A percentile compares a stretch with the other conserved stretches of the same genome.
Evolutionary conservation across 2,888 invertebrate genomes (phyloP).

Genomic region (Troides oblongomaculatus): DNA sequence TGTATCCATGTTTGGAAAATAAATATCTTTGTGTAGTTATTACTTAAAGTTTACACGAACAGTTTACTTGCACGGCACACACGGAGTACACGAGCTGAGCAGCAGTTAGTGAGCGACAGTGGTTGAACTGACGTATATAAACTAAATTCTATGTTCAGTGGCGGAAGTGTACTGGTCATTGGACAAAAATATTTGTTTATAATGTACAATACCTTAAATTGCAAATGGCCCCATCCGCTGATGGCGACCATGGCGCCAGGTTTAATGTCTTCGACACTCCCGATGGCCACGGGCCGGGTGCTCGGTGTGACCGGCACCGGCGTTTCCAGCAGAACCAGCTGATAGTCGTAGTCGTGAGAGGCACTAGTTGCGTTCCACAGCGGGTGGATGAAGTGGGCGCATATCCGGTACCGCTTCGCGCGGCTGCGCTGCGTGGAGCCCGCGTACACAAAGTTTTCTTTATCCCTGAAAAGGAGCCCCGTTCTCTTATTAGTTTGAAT

Average conservation of each 20-base stretch:
- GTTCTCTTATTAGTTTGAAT: too few species aligned
- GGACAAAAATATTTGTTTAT: too few species aligned
- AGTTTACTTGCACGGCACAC: too few species aligned
- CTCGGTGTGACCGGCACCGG: slow-evolving; percentile 52
- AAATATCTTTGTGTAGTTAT: too few species aligned
- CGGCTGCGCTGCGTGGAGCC: slow-evolving; percentile 55
- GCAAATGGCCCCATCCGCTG: slow-evolving; percentile 67
- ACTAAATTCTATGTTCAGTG: too few species aligned
- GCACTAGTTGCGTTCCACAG: slow-evolving; percentile 49
- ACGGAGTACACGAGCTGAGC: too few species aligned
- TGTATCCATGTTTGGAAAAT: too few species aligned
- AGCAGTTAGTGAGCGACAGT: too few species aligned
- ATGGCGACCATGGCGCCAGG: slow-evolving; percentile 49
- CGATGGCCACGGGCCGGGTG: slow-evolving; percentile 63
- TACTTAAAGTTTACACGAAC: too few species aligned
- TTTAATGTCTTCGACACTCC: slow-evolving; percentile 43
- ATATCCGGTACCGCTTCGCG: slow-evolving; percentile 49
- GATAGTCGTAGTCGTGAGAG: slow-evolving; percentile 65
- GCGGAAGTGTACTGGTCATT: too few species aligned
- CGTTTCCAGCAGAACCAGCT: slow-evolving; percentile 58
- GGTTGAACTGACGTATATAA: too few species aligned
- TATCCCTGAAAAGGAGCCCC: slow-evolving; percentile 43
- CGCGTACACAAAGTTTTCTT: slow-evolving; percentile 51
- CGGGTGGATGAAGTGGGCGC: slow-evolving; percentile 66
- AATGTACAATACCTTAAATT: slow-evolving; percentile 45